A percentile compares a stretch with the other conserved stretches of the same genome.
Conservation (phyloP, 2,888 invertebrate species). For the Scaeva pyrastri region DNA sequence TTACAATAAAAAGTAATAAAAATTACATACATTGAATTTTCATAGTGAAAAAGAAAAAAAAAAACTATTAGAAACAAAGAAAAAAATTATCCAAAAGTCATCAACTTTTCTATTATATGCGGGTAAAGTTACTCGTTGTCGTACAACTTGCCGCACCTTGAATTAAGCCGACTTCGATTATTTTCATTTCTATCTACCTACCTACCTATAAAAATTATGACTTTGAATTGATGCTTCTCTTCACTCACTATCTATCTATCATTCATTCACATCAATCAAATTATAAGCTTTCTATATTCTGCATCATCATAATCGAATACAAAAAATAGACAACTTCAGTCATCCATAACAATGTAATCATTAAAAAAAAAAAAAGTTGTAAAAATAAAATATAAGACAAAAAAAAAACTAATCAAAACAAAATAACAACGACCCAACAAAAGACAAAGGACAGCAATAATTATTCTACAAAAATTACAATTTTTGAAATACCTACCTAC, state of each 20-base stretch:
- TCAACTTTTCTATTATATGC: background rate
- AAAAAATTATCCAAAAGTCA: slow-evolving; percentile 1
- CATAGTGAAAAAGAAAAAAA: slow-evolving; percentile 4
- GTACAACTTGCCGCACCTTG: slow-evolving; percentile 36
- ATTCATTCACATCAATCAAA: slow-evolving; percentile 59
- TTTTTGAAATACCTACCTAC: background rate
- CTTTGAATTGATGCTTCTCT: slow-evolving; percentile 20
- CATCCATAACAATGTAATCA: slow-evolving; percentile 36
- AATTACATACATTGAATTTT: slow-evolving; percentile 29
- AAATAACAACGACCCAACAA: background rate
- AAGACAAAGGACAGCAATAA: slow-evolving; percentile 14
- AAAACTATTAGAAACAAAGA: slow-evolving; percentile 17
- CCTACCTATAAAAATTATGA: background rate
- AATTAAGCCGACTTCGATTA: background rate
- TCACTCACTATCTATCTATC: slow-evolving; percentile 10
- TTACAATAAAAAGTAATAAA: slow-evolving; percentile 19
- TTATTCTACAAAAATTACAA: slow-evolving; percentile 14
- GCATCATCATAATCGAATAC: slow-evolving; percentile 46
- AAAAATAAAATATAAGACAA: slow-evolving; percentile 4
- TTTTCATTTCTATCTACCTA: background rate
- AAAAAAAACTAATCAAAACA: slow-evolving; percentile 40
- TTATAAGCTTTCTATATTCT: slow-evolving; percentile 66
- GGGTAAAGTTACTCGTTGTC: too few species aligned
- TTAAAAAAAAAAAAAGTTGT: slow-evolving; percentile 23
- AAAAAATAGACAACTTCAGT: slow-evolving; percentile 32